These are phyloP conservation scores for Cheirogaleus medius DNA, from an alignment of 2,113 vertebrate genomes.

Conservation along the genomic window DNA sequence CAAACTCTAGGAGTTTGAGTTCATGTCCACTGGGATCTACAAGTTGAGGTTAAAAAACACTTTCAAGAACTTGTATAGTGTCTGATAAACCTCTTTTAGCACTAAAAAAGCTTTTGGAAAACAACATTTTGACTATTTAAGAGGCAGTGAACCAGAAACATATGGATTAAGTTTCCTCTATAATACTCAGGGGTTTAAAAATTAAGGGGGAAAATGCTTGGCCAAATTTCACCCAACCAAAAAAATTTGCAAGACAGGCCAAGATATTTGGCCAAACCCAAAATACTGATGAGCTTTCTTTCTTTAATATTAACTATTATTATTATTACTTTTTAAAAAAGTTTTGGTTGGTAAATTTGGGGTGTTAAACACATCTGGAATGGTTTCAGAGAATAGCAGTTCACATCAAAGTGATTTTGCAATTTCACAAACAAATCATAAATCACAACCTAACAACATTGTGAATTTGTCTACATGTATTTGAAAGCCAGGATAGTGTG, in stretches of 20 bases:
- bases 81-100: slow-evolving; percentile 56
- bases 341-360: slow-evolving; percentile 37
- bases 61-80: slow-evolving; percentile 50
- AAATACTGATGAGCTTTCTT: background rate
- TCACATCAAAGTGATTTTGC: slow-evolving; percentile 65
- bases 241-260: background rate
- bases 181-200: slow-evolving; percentile 65
- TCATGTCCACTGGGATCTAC: slow-evolving; percentile 41
- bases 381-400: slow-evolving; percentile 35
- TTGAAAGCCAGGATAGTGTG: background rate
- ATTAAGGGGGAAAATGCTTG: slow-evolving; percentile 37
- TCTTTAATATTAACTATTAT: slow-evolving; percentile 5
- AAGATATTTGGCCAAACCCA: slow-evolving; percentile 28
- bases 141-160: slow-evolving; percentile 69
- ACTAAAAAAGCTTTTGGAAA: slow-evolving; percentile 58
- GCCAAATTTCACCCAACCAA: slow-evolving; percentile 37
- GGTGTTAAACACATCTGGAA: slow-evolving; percentile 54
- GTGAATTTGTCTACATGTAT: background rate
- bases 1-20: slow-evolving; percentile 1
- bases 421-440: slow-evolving; percentile 41
- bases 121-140: slow-evolving; percentile 63
- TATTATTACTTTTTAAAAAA: background rate
- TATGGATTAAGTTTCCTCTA: slow-evolving; percentile 67
- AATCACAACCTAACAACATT: background rate
- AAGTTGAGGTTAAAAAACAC: slow-evolving; percentile 35